Evolutionary conservation across 2,888 invertebrate genomes (phyloP), one percentile per base, ranked within the genome.

Genomic region (Odontothrips loti): DNA sequence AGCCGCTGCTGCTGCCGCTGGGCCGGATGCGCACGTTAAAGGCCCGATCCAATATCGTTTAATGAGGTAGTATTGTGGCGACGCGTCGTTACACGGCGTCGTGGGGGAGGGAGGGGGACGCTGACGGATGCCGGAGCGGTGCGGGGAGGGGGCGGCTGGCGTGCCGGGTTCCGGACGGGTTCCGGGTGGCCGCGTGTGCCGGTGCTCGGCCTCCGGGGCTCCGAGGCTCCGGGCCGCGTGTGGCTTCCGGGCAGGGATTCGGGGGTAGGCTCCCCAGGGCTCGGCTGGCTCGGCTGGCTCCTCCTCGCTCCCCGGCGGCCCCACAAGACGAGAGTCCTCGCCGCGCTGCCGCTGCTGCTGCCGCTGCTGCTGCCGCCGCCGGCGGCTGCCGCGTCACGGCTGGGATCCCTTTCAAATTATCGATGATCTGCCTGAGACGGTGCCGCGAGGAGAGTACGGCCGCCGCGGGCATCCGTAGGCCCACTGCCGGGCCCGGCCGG

Each of bases 391-490:
- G 27, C 68, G 68, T 75, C 68, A 75, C 68, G 68, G 68, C 23
- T 75, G 11, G 68, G 68, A 27, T 75, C 23, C 68, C 68, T 27
- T 75, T 75, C 68, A 75, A 75, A 75, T 75, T 75, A 75, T 75
- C 68, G 68, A 75, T 75, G 27, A 75, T 75, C 68, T 75, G 68
- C 27, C 68, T 75, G n/a, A n/a, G n/a, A n/a, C n/a, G n/a, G n/a
- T n/a, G n/a, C n/a, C n/a, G n/a, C n/a, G n/a, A n/a, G n/a, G n/a
- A n/a, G n/a, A n/a, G n/a, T n/a, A n/a, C n/a, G n/a, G 34, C 34
- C 6, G 34, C 34, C 34, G 34, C 34, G 3, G 34, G 3, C 34
- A 4, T 43, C 34, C 34, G 34, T 43, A 43, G 34, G 34, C 34
- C 34, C 34, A 43, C 34, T 6, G 34, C 34, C 34, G 34, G n/a